These are phyloP conservation scores for pig (Sus scrofa) DNA, from an alignment of 2,113 vertebrate genomes.

Conservation along the genomic window T2T-Sscrofa CM000814.6:40297501-40298000, in stretches of 20 bases:
- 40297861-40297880: not conserved
- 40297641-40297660: fast-evolving
- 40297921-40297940: too few relatives aligned
- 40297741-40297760: not conserved
- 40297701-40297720: fast-evolving
- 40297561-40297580: not conserved
- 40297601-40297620: fast-evolving
- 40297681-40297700: fast-evolving
- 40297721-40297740: not conserved
- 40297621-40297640: fast-evolving
- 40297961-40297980: too few relatives aligned
- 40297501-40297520: not conserved
- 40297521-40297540: not conserved
- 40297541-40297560: not conserved
- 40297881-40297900: not conserved
- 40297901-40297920: not conserved
- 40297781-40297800: not conserved
- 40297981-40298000: too few relatives aligned
- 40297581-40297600: not conserved
- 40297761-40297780: not conserved
- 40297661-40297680: fast-evolving
- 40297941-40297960: too few relatives aligned
- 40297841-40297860: not conserved
- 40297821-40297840: not conserved
- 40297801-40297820: not conserved